These are phyloP conservation scores for Plectus sambesii DNA, from an alignment of 1,140 invertebrate species.

Conservation along the genomic window DNA sequence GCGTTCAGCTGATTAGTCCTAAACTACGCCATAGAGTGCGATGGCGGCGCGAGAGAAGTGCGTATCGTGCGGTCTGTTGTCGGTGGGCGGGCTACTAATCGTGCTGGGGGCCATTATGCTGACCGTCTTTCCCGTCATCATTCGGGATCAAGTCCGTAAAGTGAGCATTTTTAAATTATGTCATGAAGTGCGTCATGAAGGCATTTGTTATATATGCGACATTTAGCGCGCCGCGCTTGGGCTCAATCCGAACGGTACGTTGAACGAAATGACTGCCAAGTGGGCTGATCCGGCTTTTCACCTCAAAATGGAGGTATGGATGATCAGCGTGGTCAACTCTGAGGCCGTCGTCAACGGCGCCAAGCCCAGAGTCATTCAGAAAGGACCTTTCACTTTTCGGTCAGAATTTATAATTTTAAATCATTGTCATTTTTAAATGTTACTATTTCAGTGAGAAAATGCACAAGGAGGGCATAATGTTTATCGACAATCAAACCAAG, in stretches of 20 bases:
- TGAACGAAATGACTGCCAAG: slow-evolving; percentile 24
- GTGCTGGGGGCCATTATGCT: slow-evolving; percentile 12
- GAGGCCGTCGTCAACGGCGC: slow-evolving; percentile 25
- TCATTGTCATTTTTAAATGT: neutral
- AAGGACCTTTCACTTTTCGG: slow-evolving; percentile 40
- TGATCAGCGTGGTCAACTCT: slow-evolving; percentile 31
- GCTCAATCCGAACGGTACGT: slow-evolving; percentile 18
- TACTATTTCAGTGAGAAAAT: slow-evolving; percentile 5
- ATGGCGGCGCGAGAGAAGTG: no score
- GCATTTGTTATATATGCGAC: slow-evolving; percentile 3
- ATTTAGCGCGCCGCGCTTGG: slow-evolving; percentile 14
- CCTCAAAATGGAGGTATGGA: slow-evolving; percentile 23
- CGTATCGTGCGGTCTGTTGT: slow-evolving; percentile 13
- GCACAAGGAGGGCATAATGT: slow-evolving; percentile 9
- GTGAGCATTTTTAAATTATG: slow-evolving; percentile 15
- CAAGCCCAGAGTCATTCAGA: slow-evolving; percentile 33
- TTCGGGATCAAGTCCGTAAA: slow-evolving; percentile 7
- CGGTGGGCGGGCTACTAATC: slow-evolving; percentile 9
- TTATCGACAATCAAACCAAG: slow-evolving; percentile 28
- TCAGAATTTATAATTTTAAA: slow-evolving; percentile 14
- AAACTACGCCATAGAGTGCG: no score
- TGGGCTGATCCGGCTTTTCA: slow-evolving; percentile 28
- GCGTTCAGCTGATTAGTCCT: no score
- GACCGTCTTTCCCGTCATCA: slow-evolving; percentile 10
- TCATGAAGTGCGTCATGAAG: slow-evolving; percentile 2